Evolutionary conservation across 2,113 vertebrate genomes (phyloP), one percentile per base, ranked within the genome.

Genomic region (Barnardius zonarius): DNA sequence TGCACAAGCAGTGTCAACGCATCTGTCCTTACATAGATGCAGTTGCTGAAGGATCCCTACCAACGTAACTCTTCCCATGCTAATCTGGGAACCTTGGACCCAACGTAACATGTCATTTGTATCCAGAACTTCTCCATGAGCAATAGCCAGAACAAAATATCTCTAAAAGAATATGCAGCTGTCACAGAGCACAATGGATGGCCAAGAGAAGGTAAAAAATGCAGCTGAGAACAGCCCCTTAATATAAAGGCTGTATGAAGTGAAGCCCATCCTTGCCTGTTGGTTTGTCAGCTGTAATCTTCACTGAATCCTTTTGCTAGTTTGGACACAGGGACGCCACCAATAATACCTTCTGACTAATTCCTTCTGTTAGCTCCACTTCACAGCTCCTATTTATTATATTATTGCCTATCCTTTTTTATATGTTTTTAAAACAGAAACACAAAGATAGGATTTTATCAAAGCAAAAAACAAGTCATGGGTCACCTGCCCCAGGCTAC

Each of bases 331-430:
- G n/a, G 41, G 43, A 70, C 78, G 62, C 31, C 44, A 72, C 27
- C 59, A 83, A 83, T 59, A 70, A 62, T 37, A 73, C 39, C 72
- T 96, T 92, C 69, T 46, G 90, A 88, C 48, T 46, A 37, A 81
- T 63, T 79, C 64, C 28, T 83, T 64, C 66, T 76, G 31, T 22
- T 94, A 86, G 48, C 55, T 84, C 78, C 79, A 44, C 23, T 90
- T 91, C 90, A 79, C 25, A 41, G 62, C 72, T 66, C 14, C 48
- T 77, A 30, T 86, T 94, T 90, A 73, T 90, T 86, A 93, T 95
- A 96, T 94, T 91, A 75, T 75, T 59, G 54, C 55, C 67, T 91
- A 63, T 79, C 37, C 69, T n/a, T 72, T 94, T 94, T 74, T 69
- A 49, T 52, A 74, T 70, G 16, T 70, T 91, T 94, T 93, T 79